Evolutionary conservation across 1,140 invertebrate genomes (phyloP), one percentile per base, ranked within the genome.

Genomic region (Caenorhabditis briggsae): DNA sequence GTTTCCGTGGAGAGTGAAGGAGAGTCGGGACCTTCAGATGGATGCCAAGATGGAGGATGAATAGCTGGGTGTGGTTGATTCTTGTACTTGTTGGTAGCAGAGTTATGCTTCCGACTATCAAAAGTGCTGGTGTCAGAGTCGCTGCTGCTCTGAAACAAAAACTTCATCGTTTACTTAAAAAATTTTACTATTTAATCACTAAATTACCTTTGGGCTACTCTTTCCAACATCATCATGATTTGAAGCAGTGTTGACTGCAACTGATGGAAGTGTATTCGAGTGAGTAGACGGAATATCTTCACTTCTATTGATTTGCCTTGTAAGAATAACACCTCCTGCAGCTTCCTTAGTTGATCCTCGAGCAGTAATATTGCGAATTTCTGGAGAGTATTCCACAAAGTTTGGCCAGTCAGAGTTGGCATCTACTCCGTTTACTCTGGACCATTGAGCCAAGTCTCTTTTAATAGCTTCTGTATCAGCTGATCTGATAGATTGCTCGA

Each of bases 331-430:
- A 9, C 88, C 88, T n/a, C 83, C 83, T 43, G 70, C 43, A 43
- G 70, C 53, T 0, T 85, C 74, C 33, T 53, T 86, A 83, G 43
- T 88, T 33, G 86, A 82, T 20, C 23, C 74, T 25, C 85, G 64
- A 53, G 82, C 33, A 23, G 82, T 48, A 82, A 91, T 92, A 23
- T 83, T 78, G 25, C 91, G 85, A 48, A 91, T 90, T 82, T 92
- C 90, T 9, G 90, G 90, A 25, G 90, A 86, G 56, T 91, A 91
- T 56, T 92, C 91, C 88, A 92, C 91, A 87, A 90, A 92, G 7
- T 43, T 74, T 14, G 91, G 91, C 88, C 89, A 90, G 20, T 23
- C 82, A 18, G 86, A 82, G n/a, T 88, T 70, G 0, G 86, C 74
- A n/a, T 90, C 92, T 25, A 87, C 86, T 16, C 91, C 91, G 82